Conservation (phyloP, 1,140 invertebrate genomes). For the Sarcophaga peregrina region DNA sequence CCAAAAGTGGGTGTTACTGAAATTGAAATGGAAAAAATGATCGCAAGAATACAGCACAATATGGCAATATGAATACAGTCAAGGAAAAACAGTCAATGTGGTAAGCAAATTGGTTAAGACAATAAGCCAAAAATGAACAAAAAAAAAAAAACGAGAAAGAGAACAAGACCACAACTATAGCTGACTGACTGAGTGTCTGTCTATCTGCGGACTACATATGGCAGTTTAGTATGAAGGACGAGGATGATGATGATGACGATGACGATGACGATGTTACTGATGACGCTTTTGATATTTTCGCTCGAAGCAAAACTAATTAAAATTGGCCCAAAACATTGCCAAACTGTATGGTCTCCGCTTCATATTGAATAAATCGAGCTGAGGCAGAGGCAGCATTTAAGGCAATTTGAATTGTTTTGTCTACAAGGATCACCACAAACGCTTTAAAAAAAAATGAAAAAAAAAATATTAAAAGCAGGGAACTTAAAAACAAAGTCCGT, state of each 20-base stretch:
- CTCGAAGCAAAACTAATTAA: slow-evolving; percentile 66
- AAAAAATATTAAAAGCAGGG: neutral
- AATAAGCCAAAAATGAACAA: slow-evolving; percentile 8
- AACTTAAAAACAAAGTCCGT: neutral
- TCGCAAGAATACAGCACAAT: slow-evolving; percentile 40
- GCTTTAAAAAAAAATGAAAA: too few species aligned
- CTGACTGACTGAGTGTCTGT: neutral
- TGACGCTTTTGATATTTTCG: slow-evolving; percentile 45
- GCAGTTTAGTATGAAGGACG: neutral
- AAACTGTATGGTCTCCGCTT: neutral
- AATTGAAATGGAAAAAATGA: slow-evolving; percentile 64
- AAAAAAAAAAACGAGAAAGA: neutral
- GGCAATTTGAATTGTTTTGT: slow-evolving; percentile 1
- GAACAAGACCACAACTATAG: neutral
- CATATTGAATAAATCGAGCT: neutral
- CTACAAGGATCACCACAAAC: neutral
- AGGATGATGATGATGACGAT: neutral
- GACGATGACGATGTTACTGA: neutral
- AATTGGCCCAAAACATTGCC: slow-evolving; percentile 63
- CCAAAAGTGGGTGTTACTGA: slow-evolving; percentile 43
- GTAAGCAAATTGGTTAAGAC: slow-evolving; percentile 44
- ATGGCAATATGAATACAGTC: neutral
- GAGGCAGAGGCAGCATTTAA: slow-evolving; percentile 2
- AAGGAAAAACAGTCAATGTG: slow-evolving; percentile 16
- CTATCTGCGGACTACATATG: neutral